phyloP scores from a whole-genome alignment of 2,113 vertebrate genomes.

The Turdus rufiventris region DNA sequence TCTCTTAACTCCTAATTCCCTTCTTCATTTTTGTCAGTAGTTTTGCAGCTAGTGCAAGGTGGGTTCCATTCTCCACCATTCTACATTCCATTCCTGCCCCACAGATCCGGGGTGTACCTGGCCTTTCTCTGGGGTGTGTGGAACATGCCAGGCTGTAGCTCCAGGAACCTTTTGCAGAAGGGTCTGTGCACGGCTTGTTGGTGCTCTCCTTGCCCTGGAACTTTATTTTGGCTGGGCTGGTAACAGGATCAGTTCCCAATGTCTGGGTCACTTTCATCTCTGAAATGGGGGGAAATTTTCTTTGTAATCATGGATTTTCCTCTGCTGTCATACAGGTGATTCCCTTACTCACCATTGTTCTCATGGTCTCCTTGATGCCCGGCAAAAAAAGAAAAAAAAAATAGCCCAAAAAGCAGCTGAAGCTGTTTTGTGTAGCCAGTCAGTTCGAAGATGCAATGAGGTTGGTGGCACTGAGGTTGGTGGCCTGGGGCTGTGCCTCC shows the following conservation, averaged over 20 bases:
- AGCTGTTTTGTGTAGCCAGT: neutral
- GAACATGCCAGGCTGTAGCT: rapidly evolving
- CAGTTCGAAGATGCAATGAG: neutral
- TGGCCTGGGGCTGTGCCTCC: neutral
- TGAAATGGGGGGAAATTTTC: neutral
- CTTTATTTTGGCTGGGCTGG: neutral
- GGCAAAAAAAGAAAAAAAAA: neutral
- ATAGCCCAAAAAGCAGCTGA: neutral
- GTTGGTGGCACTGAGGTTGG: neutral
- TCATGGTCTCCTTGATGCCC: neutral
- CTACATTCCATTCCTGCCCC: neutral
- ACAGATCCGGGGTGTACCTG: neutral
- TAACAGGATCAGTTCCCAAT: rapidly evolving
- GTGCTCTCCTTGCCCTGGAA: neutral
- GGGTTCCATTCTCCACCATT: neutral
- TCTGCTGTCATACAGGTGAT: neutral
- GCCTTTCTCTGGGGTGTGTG: neutral
- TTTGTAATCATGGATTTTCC: neutral
- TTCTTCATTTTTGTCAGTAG: neutral
- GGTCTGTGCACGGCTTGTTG: neutral
- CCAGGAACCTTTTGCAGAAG: rapidly evolving
- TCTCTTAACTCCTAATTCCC: neutral
- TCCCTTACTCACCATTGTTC: neutral
- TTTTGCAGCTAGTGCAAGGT: neutral
- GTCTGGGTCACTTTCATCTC: neutral